phyloP scores from a whole-genome alignment of 2,888 invertebrate genomes.

The Microplitis deprimator region DNA sequence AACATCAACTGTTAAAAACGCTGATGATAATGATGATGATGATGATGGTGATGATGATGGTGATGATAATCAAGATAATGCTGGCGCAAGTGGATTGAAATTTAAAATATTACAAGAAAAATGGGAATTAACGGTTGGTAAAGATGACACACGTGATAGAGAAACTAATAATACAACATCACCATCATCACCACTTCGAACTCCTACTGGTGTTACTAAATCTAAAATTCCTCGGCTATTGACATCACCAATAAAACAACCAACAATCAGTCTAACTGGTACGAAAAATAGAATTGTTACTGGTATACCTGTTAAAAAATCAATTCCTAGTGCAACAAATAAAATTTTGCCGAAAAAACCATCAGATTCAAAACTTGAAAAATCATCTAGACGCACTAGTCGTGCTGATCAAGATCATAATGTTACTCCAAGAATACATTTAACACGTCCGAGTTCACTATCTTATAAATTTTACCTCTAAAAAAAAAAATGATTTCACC shows the following conservation, averaged over 20 bases:
- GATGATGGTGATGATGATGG: conserved; percentile 7
- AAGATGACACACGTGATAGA: conserved; percentile 65
- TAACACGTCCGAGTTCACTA: conserved; percentile 78
- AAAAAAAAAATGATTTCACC: conserved; percentile 67
- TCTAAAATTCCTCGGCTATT: conserved; percentile 85
- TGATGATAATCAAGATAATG: conserved; percentile 54
- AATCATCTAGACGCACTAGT: conserved; percentile 73
- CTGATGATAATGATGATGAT: conserved; percentile 15
- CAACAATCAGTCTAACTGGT: conserved; percentile 52
- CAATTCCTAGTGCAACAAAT: conserved; percentile 42
- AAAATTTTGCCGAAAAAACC: conserved; percentile 47
- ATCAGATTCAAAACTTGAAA: conserved; percentile 52
- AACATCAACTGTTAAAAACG: conserved; percentile 62
- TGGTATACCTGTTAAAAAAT: conserved; percentile 67
- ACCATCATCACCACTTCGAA: conserved; percentile 70
- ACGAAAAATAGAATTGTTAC: conserved; percentile 56
- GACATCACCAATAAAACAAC: conserved; percentile 80
- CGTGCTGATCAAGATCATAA: conserved; percentile 76
- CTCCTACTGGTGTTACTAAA: conserved; percentile 71
- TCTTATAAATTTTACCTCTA: conserved; percentile 75
- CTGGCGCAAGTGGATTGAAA: conserved; percentile 75
- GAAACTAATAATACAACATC: conserved; percentile 42
- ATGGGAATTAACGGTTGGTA: conserved; percentile 84
- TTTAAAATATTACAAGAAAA: conserved; percentile 84
- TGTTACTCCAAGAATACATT: conserved; percentile 66